Evolutionary conservation across 2,113 vertebrate species (phyloP).

Genomic region (Passerina amoena): DNA sequence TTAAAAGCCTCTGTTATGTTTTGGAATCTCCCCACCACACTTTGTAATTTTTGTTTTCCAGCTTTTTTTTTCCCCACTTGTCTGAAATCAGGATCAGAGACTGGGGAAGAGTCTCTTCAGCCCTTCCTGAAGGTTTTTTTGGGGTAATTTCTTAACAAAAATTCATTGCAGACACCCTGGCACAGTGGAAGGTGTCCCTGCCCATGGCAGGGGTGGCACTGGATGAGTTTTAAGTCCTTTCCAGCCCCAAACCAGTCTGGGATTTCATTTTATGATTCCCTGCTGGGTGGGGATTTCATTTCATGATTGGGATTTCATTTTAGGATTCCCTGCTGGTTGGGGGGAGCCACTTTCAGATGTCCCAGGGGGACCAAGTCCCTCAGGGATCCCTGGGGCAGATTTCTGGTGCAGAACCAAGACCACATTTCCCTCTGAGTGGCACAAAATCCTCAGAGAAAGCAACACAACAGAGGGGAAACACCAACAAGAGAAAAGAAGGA

Average conservation of each 20-base stretch:
- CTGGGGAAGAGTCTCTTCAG: background rate
- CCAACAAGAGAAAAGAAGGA: background rate
- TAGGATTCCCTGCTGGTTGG: background rate
- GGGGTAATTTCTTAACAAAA: background rate
- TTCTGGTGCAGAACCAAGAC: background rate
- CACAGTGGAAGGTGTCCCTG: rapidly evolving
- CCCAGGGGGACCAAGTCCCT: background rate
- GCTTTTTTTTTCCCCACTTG: background rate
- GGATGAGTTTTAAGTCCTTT: background rate
- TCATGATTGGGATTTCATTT: background rate
- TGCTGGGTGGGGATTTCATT: no score
- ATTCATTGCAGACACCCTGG: background rate
- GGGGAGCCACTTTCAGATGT: background rate
- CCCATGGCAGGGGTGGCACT: background rate
- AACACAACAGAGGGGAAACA: background rate
- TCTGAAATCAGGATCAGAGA: background rate
- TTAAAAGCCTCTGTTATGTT: rapidly evolving
- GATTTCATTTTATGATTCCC: background rate
- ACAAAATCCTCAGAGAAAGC: background rate
- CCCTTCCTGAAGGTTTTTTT: background rate
- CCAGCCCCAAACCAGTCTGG: background rate
- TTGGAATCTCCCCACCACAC: background rate
- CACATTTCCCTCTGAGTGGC: background rate
- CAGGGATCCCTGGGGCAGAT: background rate
- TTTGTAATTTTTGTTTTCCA: background rate